Conservation (phyloP, 2,888 invertebrate species). For the Lacanobia oleracea region DNA sequence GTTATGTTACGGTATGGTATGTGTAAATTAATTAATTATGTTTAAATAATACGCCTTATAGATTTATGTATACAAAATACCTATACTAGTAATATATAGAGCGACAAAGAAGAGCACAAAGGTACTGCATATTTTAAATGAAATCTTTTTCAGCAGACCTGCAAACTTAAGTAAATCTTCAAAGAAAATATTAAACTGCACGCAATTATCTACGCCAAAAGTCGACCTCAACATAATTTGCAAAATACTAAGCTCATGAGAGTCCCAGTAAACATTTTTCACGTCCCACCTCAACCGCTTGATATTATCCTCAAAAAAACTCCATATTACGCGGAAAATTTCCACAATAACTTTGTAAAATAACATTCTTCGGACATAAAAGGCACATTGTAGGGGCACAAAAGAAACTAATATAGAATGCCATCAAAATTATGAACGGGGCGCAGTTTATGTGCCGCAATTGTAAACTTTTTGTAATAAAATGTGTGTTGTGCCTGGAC, state of each 20-base stretch:
- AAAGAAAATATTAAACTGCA: background rate
- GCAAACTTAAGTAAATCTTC: background rate
- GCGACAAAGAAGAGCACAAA: no score
- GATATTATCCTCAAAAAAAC: slow-evolving; percentile 47
- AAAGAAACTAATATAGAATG: slow-evolving; percentile 60
- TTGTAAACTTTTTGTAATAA: slow-evolving; percentile 56
- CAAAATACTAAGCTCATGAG: slow-evolving; percentile 19
- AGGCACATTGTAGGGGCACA: slow-evolving; percentile 56
- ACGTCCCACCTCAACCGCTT: slow-evolving; percentile 17
- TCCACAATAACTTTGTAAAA: slow-evolving; percentile 63
- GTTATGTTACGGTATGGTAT: no score
- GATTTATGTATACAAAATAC: no score
- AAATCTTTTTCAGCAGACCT: no score
- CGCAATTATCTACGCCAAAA: background rate
- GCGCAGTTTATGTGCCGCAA: slow-evolving; percentile 46
- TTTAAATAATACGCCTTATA: no score
- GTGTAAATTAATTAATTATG: no score
- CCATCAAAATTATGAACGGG: slow-evolving; percentile 65
- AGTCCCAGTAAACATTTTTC: slow-evolving; percentile 1
- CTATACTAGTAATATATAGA: no score
- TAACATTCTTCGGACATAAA: slow-evolving; percentile 63
- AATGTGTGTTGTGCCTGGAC: slow-evolving; percentile 36
- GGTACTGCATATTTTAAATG: no score
- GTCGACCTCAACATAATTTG: background rate
- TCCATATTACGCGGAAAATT: slow-evolving; percentile 27